Evolutionary conservation across 2,113 vertebrate genomes (phyloP), one percentile per base, ranked within the genome.

Genomic region (Tragelaphus buxtoni): DNA sequence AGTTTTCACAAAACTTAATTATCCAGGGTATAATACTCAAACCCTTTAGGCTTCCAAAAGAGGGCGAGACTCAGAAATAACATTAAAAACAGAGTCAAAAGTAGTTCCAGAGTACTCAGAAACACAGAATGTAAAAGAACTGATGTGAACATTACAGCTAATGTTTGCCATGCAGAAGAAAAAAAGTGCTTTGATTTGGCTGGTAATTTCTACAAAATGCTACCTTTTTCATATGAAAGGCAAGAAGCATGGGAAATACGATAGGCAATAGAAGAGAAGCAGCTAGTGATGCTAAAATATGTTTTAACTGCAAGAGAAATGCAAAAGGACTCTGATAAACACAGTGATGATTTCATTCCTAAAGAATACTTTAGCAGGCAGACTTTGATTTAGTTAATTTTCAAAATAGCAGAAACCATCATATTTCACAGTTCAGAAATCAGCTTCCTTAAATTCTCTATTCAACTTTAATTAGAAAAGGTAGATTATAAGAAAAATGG

Each of bases 401-500:
- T 80, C n/a, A 80, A 53, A 86, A 77, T 17, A 72, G 28, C 22
- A 65, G 24, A 74, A 74, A 74, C 11, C 39, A 74, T 32, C 30
- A 51, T 24, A 32, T 61, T 79, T 55, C 9, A 32, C 5, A 20
- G n/a, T 81, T 47, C 22, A 91, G 88, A 94, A 93, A 49, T 49
- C 26, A 30, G 16, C 22, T 42, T 86, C 32, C n/a, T 42, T 69
- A 35, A n/a, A 65, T 88, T 82, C 42, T 88, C 12, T 42, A 47
- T 77, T 82, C 10, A 49, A 76, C 28, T 79, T 97, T 95, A 95
- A 94, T 77, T 6, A 80, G 81, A 85, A 93, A 95, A 91, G 49
- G 24, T n/a, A 84, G 28, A 81, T 39, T 60, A 42, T 49, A 79
- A 61, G 90, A n/a, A 91, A 88, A 89, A 83, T 42, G 26, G n/a